These are phyloP conservation scores for Neoseiulus cucumeris DNA, from an alignment of 1,140 invertebrate species.

Conservation along the genomic window DNA sequence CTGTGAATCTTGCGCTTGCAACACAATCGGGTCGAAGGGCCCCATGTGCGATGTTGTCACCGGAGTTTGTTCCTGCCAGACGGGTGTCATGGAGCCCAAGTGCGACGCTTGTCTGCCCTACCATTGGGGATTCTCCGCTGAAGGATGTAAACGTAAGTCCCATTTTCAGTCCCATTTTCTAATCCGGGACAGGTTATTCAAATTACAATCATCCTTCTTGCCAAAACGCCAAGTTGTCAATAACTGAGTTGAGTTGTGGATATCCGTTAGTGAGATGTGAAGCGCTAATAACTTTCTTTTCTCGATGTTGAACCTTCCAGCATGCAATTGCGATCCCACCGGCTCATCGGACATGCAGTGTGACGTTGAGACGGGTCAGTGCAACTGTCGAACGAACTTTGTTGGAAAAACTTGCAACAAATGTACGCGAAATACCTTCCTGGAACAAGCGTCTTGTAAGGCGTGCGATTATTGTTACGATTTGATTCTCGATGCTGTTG, in stretches of 20 bases:
- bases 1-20: constrained; percentile 53
- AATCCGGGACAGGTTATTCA: no score
- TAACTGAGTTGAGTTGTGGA: no score
- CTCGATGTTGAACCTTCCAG: no score
- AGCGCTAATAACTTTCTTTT: no score
- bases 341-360: constrained; percentile 67
- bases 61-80: constrained; percentile 69
- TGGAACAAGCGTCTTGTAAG: no score
- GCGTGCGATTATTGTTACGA: no score
- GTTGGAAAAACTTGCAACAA: constrained; percentile 72
- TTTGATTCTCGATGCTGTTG: no score
- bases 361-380: constrained; percentile 51
- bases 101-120: constrained; percentile 64
- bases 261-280: no score
- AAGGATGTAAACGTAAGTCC: constrained; percentile 44
- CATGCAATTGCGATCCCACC: constrained; percentile 68
- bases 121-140: constrained; percentile 68
- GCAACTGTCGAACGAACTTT: constrained; percentile 71
- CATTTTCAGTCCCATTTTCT: no score
- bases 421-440: constrained; percentile 62
- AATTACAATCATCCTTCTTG: no score
- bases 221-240: no score
- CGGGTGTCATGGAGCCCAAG: constrained; percentile 55
- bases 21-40: constrained; percentile 61
- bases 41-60: constrained; percentile 51